A percentile compares a stretch with the other conserved stretches of the same genome.
Evolutionary conservation across 2,888 invertebrate genomes (phyloP).

Genomic region (Dusona sp.): DNA sequence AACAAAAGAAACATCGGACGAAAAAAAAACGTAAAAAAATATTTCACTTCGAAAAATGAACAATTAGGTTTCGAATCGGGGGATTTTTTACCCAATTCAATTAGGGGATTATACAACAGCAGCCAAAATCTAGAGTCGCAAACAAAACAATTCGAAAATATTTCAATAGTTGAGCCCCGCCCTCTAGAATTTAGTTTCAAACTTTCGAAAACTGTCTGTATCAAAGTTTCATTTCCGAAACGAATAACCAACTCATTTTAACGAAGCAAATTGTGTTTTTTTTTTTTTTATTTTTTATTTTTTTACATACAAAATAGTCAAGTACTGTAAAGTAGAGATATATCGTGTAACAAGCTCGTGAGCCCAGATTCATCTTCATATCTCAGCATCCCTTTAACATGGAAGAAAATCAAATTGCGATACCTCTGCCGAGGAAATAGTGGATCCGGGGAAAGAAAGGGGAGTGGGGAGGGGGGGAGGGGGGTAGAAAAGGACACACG

Average conservation of each 20-base stretch:
- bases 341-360: slow-evolving; percentile 14
- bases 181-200: background rate
- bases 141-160: background rate
- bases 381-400: slow-evolving; percentile 48
- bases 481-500: background rate
- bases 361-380: slow-evolving; percentile 42
- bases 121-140: background rate
- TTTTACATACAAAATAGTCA: background rate
- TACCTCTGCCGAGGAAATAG: slow-evolving; percentile 42
- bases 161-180: background rate
- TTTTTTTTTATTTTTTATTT: background rate
- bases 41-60: slow-evolving; percentile 1
- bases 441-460: background rate
- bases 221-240: background rate
- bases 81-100: background rate
- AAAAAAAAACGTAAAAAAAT: slow-evolving; percentile 43
- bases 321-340: background rate
- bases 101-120: background rate
- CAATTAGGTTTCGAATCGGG: background rate
- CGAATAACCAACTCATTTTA: background rate
- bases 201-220: background rate
- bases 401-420: slow-evolving; percentile 58
- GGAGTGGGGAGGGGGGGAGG: background rate
- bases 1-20: slow-evolving; percentile 54
- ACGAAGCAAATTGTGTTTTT: background rate